phyloP scores from a whole-genome alignment of 2,113 vertebrate species.

The Entomyzon cyanotis region DNA sequence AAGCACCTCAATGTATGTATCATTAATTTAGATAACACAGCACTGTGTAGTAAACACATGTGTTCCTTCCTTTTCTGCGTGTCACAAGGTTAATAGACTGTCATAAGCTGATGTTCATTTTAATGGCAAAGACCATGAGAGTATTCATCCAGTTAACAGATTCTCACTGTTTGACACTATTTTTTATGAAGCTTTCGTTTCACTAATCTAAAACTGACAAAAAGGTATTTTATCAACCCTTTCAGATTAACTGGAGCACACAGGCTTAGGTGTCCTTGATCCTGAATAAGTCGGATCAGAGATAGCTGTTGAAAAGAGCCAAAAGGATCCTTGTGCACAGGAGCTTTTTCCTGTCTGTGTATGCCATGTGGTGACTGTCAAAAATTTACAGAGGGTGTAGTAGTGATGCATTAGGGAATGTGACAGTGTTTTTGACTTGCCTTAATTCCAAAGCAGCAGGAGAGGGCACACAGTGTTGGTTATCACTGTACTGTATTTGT shows the following conservation, averaged over 20 bases:
- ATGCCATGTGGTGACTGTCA: neutral
- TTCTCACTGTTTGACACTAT: neutral
- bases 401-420: neutral
- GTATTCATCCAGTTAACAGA: neutral
- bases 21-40: neutral
- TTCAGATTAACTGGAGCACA: neutral
- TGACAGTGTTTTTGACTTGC: neutral
- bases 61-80: neutral
- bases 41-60: neutral
- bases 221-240: neutral
- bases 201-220: neutral
- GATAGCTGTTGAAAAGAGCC: neutral
- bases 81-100: slow-evolving; percentile 14
- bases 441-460: neutral
- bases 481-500: neutral
- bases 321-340: neutral
- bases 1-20: neutral
- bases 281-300: neutral
- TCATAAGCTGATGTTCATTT: neutral
- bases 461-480: neutral
- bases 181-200: neutral
- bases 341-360: neutral
- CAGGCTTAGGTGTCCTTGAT: neutral
- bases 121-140: neutral
- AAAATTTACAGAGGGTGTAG: neutral